Conservation (phyloP, 2,113 vertebrate species). For the Actenoides lindsayi region DNA sequence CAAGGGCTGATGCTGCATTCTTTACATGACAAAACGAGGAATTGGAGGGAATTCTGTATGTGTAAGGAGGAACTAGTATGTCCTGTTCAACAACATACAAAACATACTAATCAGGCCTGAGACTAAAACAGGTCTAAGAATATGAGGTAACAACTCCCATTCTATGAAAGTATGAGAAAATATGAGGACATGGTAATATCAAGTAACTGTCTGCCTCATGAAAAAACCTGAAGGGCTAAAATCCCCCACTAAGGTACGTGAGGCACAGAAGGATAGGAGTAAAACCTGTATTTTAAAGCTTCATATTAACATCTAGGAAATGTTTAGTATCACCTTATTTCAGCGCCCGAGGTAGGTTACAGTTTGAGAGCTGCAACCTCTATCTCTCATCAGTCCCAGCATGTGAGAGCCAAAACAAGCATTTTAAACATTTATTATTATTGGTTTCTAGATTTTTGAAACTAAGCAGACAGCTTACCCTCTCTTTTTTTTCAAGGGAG, state of each 20-base stretch:
- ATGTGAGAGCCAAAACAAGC: neutral
- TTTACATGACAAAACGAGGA: too few species aligned
- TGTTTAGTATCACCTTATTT: neutral
- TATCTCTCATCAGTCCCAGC: neutral
- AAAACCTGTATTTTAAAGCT: neutral
- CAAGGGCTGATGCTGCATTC: too few species aligned
- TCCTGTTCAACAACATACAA: neutral
- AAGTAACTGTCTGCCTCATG: neutral
- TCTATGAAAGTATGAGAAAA: neutral
- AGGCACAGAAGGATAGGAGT: neutral
- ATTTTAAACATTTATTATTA: neutral
- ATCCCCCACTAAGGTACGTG: neutral
- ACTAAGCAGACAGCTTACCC: constrained; percentile 73
- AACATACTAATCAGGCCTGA: neutral
- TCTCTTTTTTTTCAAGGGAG: constrained; percentile 83
- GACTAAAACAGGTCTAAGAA: neutral
- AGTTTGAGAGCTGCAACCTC: neutral
- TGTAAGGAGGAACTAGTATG: too few species aligned
- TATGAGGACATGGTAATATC: neutral
- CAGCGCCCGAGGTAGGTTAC: neutral
- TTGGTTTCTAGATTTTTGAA: neutral
- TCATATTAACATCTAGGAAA: neutral
- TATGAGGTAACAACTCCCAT: neutral
- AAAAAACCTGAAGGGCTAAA: neutral
- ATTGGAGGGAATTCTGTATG: too few species aligned